Base-by-base conservation (phyloP, 2,113 vertebrate genomes). In the Vanacampus margaritifer region DNA sequence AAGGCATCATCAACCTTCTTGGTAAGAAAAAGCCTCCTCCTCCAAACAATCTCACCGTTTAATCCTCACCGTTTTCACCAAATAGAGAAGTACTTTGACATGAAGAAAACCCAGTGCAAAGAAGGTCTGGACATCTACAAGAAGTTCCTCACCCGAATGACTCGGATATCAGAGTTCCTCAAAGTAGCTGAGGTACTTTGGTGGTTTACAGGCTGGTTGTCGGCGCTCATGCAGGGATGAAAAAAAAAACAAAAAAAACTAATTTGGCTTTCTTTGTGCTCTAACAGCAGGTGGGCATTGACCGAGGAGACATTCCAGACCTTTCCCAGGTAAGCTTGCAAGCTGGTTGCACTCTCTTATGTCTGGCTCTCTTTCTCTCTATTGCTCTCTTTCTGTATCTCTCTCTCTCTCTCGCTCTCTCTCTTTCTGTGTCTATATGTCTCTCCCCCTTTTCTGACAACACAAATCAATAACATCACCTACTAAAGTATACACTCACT, bases 71-170 rank as follows among this genome's bases (percentile, higher is more conserved):
- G 78, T 72, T 75, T 66, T 56, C 51, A 75, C 79, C 64, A 51
- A 82, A 66, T 86, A 97, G 97, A 99, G 91, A 99, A 99, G 91
- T 99, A 99, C 84, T 99, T 99, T 78, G 96, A 99, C 88, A 99
- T 99, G 97, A 99, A 98, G 90, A 99, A 99, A 87, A 94, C 94
- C 79, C 96, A 99, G 65, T 99, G 97, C 89, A 99, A 98, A 93
- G 97, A 99, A 90, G 97, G 95, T 64, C 90, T 99, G 88, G 97
- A 99, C 77, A 97, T 98, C 78, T 99, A 99, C 85, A 99, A 99
- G 91, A 99, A 99, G 83, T 99, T 99, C 78, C 93, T 99, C 63
- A 99, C 97, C 79, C 91, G 97, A 84, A 99, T 99, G 97, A 98
- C 96, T 5, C 93, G 97, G 73, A 98, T 99, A 89, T 99, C 97